These are phyloP conservation scores for Drosophila prosaltans DNA, from an alignment of 1,140 invertebrate species.

Conservation along the genomic window DNA sequence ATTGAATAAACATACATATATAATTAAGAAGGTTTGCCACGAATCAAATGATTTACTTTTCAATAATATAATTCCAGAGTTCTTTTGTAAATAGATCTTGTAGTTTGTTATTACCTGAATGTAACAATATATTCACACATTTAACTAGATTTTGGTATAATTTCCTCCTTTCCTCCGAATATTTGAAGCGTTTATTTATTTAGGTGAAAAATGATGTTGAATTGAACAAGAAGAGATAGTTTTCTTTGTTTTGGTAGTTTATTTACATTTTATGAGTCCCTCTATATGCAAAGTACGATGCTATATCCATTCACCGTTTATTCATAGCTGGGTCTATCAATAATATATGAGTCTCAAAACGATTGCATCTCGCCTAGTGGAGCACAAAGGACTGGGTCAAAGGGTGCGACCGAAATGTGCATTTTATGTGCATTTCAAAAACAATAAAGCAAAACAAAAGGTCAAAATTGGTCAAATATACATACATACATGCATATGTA, in stretches of 20 bases:
- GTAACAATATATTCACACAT: too few species aligned
- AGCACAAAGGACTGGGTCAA: conserved; percentile 37
- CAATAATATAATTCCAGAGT: too few species aligned
- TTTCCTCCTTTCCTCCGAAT: too few species aligned
- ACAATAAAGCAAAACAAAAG: conserved; percentile 72
- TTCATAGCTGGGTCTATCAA: conserved; percentile 43
- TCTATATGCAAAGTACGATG: conserved; percentile 2
- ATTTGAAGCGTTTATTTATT: too few species aligned
- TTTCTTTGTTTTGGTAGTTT: not conserved
- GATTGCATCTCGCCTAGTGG: conserved; percentile 38
- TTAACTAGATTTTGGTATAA: too few species aligned
- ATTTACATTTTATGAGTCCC: conserved; percentile 12
- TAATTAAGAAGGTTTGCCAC: too few species aligned
- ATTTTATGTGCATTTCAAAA: conserved; percentile 72
- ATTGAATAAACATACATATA: too few species aligned
- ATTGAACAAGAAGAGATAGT: not conserved
- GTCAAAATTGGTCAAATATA: conserved; percentile 42
- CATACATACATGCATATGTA: conserved; percentile 18
- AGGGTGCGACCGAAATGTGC: conserved; percentile 27
- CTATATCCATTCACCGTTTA: conserved; percentile 12
- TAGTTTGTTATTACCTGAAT: too few species aligned
- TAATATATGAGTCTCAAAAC: conserved; percentile 56
- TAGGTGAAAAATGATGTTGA: not conserved
- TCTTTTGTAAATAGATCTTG: too few species aligned
- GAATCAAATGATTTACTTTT: too few species aligned